Evolutionary conservation across 2,797 vertebrate species (phyloP).

Genomic region (Hypotaenidia okinawae): DNA sequence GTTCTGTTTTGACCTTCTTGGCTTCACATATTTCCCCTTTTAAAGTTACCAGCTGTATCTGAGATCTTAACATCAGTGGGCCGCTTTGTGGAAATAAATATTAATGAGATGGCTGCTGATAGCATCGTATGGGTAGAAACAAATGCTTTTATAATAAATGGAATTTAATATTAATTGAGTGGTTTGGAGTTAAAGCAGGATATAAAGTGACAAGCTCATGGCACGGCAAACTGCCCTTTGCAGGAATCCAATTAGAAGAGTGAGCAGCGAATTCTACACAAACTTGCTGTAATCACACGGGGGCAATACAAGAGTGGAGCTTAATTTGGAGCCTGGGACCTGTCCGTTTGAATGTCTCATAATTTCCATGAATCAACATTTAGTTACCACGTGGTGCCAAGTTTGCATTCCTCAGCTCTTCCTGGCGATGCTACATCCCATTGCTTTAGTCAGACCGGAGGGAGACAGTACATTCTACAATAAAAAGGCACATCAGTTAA

Average conservation of each 20-base stretch:
- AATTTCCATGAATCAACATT: slow-evolving; percentile 48
- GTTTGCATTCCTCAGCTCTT: not conserved
- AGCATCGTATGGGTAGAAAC: slow-evolving; percentile 40
- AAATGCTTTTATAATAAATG: slow-evolving; percentile 56
- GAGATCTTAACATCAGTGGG: slow-evolving; percentile 37
- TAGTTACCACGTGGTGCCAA: not conserved
- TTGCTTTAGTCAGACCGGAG: not conserved
- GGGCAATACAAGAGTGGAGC: slow-evolving; percentile 26
- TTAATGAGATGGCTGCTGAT: slow-evolving; percentile 69
- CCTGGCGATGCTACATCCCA: not conserved
- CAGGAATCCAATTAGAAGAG: slow-evolving; percentile 65
- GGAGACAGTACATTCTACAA: not conserved
- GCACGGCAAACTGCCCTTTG: slow-evolving; percentile 48
- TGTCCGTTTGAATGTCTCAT: slow-evolving; percentile 37
- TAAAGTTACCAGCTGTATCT: slow-evolving; percentile 26
- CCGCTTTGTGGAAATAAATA: slow-evolving; percentile 68
- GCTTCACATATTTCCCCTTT: slow-evolving; percentile 12
- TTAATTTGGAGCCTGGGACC: slow-evolving; percentile 56
- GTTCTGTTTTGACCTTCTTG: slow-evolving; percentile 26
- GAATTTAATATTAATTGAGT: slow-evolving; percentile 66
- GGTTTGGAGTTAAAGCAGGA: slow-evolving; percentile 60
- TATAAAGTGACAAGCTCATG: slow-evolving; percentile 48
- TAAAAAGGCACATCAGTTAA: slow-evolving; percentile 50
- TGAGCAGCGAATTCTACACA: slow-evolving; percentile 45
- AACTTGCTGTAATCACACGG: slow-evolving; percentile 31